Percentiles rank a stretch among this genome's conserved stretches.
Conservation (phyloP, 2,797 vertebrate species). For the Tokudaia muenninki region DNA sequence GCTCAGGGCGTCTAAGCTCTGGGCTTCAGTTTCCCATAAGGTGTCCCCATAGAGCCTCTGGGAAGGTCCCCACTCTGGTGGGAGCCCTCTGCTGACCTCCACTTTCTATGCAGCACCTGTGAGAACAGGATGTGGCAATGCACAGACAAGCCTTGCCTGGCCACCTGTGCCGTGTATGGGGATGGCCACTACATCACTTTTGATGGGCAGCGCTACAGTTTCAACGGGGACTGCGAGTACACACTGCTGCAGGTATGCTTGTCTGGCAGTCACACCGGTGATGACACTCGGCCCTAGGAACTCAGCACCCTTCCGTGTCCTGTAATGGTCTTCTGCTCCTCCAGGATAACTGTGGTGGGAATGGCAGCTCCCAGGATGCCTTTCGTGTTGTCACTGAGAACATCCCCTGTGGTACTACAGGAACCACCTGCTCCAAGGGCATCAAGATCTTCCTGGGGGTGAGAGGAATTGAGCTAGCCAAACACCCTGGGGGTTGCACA, state of each 20-base stretch:
- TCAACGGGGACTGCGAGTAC: slow-evolving; percentile 95
- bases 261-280: accelerated
- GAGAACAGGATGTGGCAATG: slow-evolving; percentile 91
- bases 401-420: slow-evolving; percentile 94
- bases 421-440: slow-evolving; percentile 95
- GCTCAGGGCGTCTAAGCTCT: neutral
- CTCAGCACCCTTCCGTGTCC: no score
- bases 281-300: no score
- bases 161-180: slow-evolving; percentile 93
- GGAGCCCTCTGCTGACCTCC: neutral
- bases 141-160: slow-evolving; percentile 90
- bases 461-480: slow-evolving; percentile 47
- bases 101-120: slow-evolving; percentile 89
- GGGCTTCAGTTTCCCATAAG: no score
- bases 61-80: neutral
- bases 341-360: slow-evolving; percentile 91
- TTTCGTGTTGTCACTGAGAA: slow-evolving; percentile 96
- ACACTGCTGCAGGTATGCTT: slow-evolving; percentile 92
- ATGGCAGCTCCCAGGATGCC: slow-evolving; percentile 82
- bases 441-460: slow-evolving; percentile 95
- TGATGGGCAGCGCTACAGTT: slow-evolving; percentile 94
- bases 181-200: slow-evolving; percentile 96
- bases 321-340: neutral
- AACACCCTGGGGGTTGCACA: neutral
- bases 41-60: neutral